Conservation (phyloP, 2,888 invertebrate species). For the Troides helena region DNA sequence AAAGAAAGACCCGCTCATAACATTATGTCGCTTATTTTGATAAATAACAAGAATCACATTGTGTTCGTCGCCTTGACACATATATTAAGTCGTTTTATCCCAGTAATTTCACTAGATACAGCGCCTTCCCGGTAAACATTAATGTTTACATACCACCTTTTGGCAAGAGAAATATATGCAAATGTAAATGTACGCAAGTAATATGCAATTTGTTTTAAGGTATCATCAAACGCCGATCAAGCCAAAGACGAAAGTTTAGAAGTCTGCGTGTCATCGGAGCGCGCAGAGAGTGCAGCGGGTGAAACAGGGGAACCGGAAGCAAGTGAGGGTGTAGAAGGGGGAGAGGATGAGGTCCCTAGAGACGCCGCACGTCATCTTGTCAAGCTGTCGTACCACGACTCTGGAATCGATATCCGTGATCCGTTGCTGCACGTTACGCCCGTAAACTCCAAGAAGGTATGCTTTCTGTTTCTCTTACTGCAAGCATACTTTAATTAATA, state of each 20-base stretch:
- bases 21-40: too few species aligned
- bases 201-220: conserved; percentile 42
- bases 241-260: conserved; percentile 65
- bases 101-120: too few species aligned
- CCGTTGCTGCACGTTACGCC: conserved; percentile 84
- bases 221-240: conserved; percentile 66
- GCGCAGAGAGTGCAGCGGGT: conserved; percentile 48
- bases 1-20: too few species aligned
- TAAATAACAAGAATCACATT: too few species aligned
- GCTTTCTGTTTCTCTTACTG: conserved; percentile 27
- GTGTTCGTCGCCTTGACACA: too few species aligned
- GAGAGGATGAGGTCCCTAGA: conserved; percentile 63
- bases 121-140: too few species aligned
- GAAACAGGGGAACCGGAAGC: conserved; percentile 54
- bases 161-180: too few species aligned
- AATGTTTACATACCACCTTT: too few species aligned
- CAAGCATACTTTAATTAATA: background rate
- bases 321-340: conserved; percentile 47
- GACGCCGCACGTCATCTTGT: conserved; percentile 82
- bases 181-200: too few species aligned
- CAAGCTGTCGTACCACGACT: conserved; percentile 93
- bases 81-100: too few species aligned
- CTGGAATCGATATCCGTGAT: conserved; percentile 93
- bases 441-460: conserved; percentile 83
- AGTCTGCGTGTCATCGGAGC: conserved; percentile 46